phyloP scores from a whole-genome alignment of 2,113 vertebrate species.

The Corythaeola cristata region DNA sequence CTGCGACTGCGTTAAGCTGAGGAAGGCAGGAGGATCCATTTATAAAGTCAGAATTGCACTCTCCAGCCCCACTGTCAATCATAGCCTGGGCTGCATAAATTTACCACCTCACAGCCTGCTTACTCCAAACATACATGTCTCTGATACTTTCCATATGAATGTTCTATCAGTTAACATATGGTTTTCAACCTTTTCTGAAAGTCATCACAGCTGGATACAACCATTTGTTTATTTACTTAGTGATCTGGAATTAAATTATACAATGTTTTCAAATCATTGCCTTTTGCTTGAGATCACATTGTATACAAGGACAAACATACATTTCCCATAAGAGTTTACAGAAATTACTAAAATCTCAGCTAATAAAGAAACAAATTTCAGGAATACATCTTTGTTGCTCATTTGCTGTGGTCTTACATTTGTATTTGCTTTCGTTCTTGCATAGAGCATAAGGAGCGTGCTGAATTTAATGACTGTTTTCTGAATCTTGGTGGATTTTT shows the following conservation, averaged over 20 bases:
- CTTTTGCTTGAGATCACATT: not conserved
- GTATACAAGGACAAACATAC: not conserved
- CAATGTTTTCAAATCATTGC: not conserved
- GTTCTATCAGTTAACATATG: not conserved
- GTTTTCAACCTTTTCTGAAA: conserved; percentile 21
- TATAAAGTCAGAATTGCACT: not conserved
- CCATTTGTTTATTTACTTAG: conserved; percentile 20
- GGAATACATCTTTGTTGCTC: not conserved
- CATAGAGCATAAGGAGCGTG: not conserved
- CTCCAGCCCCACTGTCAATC: not conserved
- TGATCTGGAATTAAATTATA: not conserved
- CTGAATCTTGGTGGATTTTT: not conserved
- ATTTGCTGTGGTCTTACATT: not conserved
- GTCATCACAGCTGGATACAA: conserved; percentile 36
- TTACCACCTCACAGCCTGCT: not conserved
- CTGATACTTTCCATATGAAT: not conserved
- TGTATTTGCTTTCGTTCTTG: not conserved
- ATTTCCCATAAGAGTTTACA: not conserved
- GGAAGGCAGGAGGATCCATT: not conserved
- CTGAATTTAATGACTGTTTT: not conserved
- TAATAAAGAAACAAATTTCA: not conserved
- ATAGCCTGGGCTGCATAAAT: not conserved
- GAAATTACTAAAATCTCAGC: not conserved
- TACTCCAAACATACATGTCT: not conserved
- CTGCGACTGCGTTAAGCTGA: not conserved